A percentile compares a stretch with the other conserved stretches of the same genome.
phyloP scores from a whole-genome alignment of 2,888 invertebrate species.

The Zelleria hepariella region DNA sequence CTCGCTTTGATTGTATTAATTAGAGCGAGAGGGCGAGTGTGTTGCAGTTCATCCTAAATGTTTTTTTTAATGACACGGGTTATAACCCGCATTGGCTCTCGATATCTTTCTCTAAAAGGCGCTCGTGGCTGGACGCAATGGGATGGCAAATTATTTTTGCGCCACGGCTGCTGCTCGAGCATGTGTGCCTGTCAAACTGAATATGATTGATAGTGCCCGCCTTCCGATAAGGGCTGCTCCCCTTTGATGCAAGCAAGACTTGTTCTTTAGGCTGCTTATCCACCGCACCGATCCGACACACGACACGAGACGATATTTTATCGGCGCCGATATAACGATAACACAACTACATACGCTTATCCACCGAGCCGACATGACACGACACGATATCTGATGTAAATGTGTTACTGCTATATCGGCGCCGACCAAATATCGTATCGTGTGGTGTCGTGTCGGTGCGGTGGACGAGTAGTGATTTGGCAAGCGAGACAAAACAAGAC shows the following conservation, averaged over 20 bases:
- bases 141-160: constrained; percentile 19
- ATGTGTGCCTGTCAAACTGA: constrained; percentile 11
- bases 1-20: too few species aligned
- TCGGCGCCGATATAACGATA: too few species aligned
- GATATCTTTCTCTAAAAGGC: constrained; percentile 14
- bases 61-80: not conserved
- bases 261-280: not conserved
- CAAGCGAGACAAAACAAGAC: too few species aligned
- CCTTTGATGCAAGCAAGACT: not conserved
- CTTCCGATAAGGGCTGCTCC: not conserved
- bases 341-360: too few species aligned
- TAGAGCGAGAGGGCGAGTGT: too few species aligned
- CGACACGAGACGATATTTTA: constrained; percentile 15
- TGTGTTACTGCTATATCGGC: too few species aligned
- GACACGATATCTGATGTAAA: too few species aligned
- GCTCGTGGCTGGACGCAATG: constrained; percentile 20
- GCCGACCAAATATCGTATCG: too few species aligned
- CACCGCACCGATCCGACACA: constrained; percentile 2
- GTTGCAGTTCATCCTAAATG: too few species aligned
- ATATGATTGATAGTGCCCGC: constrained; percentile 9
- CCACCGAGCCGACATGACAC: too few species aligned
- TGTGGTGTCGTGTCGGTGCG: too few species aligned
- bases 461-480: too few species aligned
- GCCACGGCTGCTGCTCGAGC: constrained; percentile 1
- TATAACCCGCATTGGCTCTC: constrained; percentile 14